phyloP scores from a whole-genome alignment of 35 echinoderm and acorn worm genomes.

The Ophioderma brevispina region DNA sequence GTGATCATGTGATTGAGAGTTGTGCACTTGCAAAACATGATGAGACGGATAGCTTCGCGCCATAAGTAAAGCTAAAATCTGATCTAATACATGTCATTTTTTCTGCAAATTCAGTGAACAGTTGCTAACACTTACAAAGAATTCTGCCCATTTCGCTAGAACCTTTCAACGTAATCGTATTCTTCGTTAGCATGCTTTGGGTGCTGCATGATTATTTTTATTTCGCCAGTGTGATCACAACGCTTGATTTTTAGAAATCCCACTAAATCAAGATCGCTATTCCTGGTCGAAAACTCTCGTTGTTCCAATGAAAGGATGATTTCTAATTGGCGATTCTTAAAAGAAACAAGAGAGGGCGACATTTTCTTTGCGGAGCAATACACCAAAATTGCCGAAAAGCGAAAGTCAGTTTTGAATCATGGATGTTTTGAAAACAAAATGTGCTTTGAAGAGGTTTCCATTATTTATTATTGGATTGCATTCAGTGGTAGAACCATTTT shows the following conservation, averaged over 20 bases:
- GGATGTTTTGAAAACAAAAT: neutral
- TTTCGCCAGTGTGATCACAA: neutral
- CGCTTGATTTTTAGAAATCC: neutral
- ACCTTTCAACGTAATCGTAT: slow-evolving; percentile 77
- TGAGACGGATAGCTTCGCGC: too few relatives aligned
- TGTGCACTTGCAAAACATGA: too few relatives aligned
- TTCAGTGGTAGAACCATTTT: slow-evolving; percentile 64
- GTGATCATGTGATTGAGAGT: too few relatives aligned
- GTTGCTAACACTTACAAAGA: slow-evolving; percentile 93
- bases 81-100: too few relatives aligned
- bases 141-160: slow-evolving; percentile 83
- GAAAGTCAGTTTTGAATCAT: neutral
- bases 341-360: neutral
- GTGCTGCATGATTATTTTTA: slow-evolving; percentile 43
- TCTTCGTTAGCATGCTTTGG: slow-evolving; percentile 67
- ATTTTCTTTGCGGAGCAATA: neutral
- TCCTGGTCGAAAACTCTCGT: neutral
- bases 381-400: slow-evolving; percentile 38
- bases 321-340: too few relatives aligned
- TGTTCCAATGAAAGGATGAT: neutral
- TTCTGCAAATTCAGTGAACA: too few relatives aligned
- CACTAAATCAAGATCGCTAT: neutral
- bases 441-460: slow-evolving; percentile 33
- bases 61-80: too few relatives aligned
- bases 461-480: slow-evolving; percentile 72